Percentiles rank a stretch among this genome's conserved stretches.
Conservation (phyloP, 2,888 invertebrate genomes). For the Micoletzkya japonica region DNA sequence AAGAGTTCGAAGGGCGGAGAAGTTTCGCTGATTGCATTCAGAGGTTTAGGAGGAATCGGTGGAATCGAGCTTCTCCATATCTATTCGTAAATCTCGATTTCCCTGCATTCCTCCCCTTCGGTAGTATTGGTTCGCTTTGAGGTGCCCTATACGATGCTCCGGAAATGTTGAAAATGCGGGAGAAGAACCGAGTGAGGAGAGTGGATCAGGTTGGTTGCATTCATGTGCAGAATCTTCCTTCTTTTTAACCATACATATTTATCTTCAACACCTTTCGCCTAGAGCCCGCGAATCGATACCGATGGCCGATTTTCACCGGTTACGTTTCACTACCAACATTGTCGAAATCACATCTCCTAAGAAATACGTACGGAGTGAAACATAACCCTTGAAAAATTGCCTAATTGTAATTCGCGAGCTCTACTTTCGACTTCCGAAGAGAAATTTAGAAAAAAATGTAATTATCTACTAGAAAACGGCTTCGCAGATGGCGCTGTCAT, state of each 20-base stretch:
- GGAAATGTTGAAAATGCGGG: slow-evolving; percentile 60
- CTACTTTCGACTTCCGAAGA: not conserved
- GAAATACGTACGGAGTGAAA: not conserved
- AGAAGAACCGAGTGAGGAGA: slow-evolving; percentile 48
- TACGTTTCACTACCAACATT: not conserved
- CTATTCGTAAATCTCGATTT: too few species aligned
- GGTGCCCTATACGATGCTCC: slow-evolving; percentile 56
- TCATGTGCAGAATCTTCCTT: not conserved
- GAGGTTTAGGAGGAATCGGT: too few species aligned
- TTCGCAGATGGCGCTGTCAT: too few species aligned
- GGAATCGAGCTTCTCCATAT: too few species aligned
- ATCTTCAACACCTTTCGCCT: too few species aligned
- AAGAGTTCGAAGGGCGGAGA: too few species aligned
- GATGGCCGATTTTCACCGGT: not conserved
- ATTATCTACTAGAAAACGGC: too few species aligned
- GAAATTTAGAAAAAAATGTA: too few species aligned
- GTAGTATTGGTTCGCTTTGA: not conserved
- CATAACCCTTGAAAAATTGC: too few species aligned
- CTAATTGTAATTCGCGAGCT: not conserved
- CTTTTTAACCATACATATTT: too few species aligned
- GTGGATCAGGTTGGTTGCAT: slow-evolving; percentile 41
- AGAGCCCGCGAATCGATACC: not conserved
- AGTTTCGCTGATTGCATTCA: too few species aligned
- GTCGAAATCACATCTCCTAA: not conserved
- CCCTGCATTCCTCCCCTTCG: too few species aligned